phyloP scores from a whole-genome alignment of 1,140 invertebrate genomes.

The Nomia melanderi region DNA sequence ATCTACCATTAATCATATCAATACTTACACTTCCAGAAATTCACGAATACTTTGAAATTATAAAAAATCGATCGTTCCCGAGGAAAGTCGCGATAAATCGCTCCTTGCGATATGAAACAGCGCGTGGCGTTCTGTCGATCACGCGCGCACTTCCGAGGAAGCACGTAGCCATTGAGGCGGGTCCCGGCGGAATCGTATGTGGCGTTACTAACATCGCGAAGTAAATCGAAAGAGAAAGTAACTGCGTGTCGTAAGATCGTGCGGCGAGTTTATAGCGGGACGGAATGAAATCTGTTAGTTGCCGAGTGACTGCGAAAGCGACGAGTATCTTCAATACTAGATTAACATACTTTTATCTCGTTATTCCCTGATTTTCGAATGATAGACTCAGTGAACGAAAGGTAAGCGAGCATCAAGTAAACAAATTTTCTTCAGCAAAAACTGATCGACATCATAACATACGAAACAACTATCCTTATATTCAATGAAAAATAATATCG shows the following conservation, averaged over 20 bases:
- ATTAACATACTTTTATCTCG: background rate
- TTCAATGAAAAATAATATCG: too few species aligned
- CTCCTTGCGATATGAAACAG: background rate
- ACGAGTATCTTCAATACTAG: background rate
- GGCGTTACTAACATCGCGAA: constrained; percentile 13
- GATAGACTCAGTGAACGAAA: background rate
- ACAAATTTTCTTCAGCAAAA: too few species aligned
- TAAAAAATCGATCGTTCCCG: background rate
- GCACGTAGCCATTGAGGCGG: background rate
- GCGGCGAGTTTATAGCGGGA: constrained; percentile 18
- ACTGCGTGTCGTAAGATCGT: constrained; percentile 62
- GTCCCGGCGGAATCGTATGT: background rate
- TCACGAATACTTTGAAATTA: too few species aligned
- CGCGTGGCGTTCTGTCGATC: background rate
- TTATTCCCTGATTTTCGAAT: background rate
- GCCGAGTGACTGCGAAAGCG: background rate
- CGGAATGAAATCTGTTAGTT: constrained; percentile 47
- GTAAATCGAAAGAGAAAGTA: constrained; percentile 66
- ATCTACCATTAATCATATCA: too few species aligned
- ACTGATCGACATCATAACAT: too few species aligned
- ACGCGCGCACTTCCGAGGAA: background rate
- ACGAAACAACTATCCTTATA: too few species aligned
- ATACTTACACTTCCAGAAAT: too few species aligned
- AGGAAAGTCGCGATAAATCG: too few species aligned
- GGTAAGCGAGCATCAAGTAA: too few species aligned